Evolutionary conservation across 2,113 vertebrate species (phyloP), one percentile per base, ranked within the genome.

Genomic region (Crotalus helleri): DNA sequence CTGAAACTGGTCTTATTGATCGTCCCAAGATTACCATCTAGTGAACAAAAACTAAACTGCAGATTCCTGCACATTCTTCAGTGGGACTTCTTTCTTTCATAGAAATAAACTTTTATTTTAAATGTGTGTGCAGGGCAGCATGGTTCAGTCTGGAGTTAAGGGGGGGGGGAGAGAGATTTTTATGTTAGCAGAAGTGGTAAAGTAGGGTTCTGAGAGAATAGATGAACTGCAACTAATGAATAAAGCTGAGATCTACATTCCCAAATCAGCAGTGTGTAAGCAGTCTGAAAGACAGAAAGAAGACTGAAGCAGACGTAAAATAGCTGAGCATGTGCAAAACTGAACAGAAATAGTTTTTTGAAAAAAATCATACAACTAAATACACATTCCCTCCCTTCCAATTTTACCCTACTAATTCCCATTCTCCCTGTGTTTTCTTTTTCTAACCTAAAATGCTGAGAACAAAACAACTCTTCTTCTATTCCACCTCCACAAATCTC

Each of bases 11-110:
- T 81, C 46, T 33, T 15, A 1, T 92, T 89, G 92, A 74, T 61
- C 74, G 64, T 94, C 93, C 91, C 92, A 93, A 96, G 95, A 97
- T 94, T 96, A 94, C 96, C 97, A 97, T 23, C 96, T 97, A 96
- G 96, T 59, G 96, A 93, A 93, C 92, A 26, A 90, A 94, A 74
- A 53, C 24, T 69, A 92, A 90, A 85, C 91, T 92, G 90, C 74
- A 81, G 74, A 81, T 44, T 81, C 74, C 33, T 81, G 7, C 74
- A 81, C 39, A 17, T 81, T 81, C 33, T 81, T 81, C 17, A 44
- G n/a, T 1, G 0, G 33, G 8, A 81, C 17, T 81, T 81, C 33
- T 81, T 81, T 81, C 33, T 81, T 81, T 81, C 74, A 39, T 23
- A 9, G 74, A 81, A 44, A 81, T 44, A 21, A 44, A 10, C 15